Conservation (phyloP, 2,113 vertebrate species). For the Notechis scutatus region DNA sequence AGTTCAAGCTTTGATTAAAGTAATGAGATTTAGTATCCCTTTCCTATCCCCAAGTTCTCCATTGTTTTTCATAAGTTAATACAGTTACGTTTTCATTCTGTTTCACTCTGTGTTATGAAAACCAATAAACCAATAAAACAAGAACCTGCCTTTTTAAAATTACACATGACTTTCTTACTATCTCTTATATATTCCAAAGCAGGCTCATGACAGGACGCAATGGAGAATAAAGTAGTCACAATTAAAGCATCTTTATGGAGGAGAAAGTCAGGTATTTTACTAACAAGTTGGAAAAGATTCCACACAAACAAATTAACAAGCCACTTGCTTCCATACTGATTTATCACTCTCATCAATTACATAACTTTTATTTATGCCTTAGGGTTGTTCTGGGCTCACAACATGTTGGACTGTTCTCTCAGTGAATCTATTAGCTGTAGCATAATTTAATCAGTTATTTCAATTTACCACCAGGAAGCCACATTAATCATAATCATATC, state of each 20-base stretch:
- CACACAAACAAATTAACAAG: slow-evolving; percentile 56
- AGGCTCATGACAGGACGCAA: background rate
- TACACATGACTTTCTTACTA: background rate
- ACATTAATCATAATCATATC: slow-evolving; percentile 56
- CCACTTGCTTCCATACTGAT: slow-evolving; percentile 55
- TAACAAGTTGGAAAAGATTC: slow-evolving; percentile 53
- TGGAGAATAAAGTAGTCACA: background rate
- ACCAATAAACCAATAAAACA: background rate
- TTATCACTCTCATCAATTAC: slow-evolving; percentile 69
- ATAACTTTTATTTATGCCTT: slow-evolving; percentile 68
- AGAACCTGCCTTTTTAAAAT: background rate
- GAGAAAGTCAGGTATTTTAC: slow-evolving; percentile 34
- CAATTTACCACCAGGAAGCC: slow-evolving; percentile 70
- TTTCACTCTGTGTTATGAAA: background rate
- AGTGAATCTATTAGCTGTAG: slow-evolving; percentile 65
- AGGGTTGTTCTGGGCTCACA: slow-evolving; percentile 55
- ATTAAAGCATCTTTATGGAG: slow-evolving; percentile 10
- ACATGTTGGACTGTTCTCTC: slow-evolving; percentile 55
- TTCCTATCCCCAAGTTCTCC: background rate
- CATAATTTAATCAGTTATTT: slow-evolving; percentile 73
- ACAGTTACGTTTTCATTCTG: background rate
- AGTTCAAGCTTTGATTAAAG: background rate
- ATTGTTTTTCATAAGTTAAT: background rate
- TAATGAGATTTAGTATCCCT: background rate
- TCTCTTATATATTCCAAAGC: background rate